phyloP scores from a whole-genome alignment of 2,888 invertebrate genomes.

The Argyresthia albistria region DNA sequence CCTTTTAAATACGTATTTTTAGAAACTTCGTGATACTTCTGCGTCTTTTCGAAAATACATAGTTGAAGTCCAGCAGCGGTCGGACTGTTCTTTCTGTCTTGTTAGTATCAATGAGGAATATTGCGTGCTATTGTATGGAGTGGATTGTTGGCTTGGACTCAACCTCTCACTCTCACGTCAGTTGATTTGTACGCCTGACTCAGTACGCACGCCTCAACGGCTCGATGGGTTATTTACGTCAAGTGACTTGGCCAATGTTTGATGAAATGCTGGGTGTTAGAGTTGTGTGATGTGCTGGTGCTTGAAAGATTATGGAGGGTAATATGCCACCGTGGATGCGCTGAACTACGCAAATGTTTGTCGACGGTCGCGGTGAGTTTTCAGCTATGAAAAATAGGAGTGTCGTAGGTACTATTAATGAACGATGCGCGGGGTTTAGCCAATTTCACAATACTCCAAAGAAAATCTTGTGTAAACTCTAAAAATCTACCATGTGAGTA shows the following conservation, averaged over 20 bases:
- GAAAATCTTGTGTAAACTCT: too few relatives aligned
- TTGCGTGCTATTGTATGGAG: not conserved
- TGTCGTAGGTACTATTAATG: too few relatives aligned
- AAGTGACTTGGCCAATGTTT: too few relatives aligned
- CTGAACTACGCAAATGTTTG: constrained; percentile 48
- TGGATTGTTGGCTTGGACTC: too few relatives aligned
- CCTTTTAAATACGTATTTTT: too few relatives aligned
- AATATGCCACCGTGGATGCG: constrained; percentile 31
- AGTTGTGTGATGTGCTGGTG: constrained; percentile 46
- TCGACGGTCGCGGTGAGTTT: constrained; percentile 62
- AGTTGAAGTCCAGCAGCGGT: not conserved
- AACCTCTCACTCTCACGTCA: too few relatives aligned
- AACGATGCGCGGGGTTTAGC: too few relatives aligned
- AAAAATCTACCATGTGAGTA: too few relatives aligned
- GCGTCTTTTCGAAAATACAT: too few relatives aligned
- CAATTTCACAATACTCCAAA: too few relatives aligned
- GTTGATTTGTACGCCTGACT: not conserved
- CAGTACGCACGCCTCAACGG: not conserved
- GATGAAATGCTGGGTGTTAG: constrained; percentile 34
- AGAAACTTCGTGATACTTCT: too few relatives aligned
- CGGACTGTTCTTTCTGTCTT: constrained; percentile 20
- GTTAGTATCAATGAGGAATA: constrained; percentile 32
- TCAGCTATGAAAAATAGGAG: not conserved
- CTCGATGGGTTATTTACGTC: constrained; percentile 28
- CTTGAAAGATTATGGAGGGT: constrained; percentile 41